These are phyloP conservation scores for Centropyge bicolor DNA, from an alignment of 2,797 vertebrate genomes.

Conservation along the genomic window DNA sequence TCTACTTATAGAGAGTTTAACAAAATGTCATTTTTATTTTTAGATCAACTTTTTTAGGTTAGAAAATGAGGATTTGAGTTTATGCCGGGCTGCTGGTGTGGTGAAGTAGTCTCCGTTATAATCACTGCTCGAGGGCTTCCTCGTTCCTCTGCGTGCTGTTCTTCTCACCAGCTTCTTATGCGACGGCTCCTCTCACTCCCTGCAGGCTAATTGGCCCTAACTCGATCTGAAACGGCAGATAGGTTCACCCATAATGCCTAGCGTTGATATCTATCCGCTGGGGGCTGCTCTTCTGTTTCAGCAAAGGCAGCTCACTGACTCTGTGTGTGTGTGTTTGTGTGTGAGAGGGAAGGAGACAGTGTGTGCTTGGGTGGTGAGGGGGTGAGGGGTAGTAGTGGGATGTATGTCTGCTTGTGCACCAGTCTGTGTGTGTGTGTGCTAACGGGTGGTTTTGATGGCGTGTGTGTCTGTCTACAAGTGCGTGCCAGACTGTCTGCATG, in stretches of 20 bases:
- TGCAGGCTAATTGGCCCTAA: conserved; percentile 65
- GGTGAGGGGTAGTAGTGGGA: conserved; percentile 2
- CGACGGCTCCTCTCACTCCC: conserved; percentile 47
- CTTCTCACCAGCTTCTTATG: conserved; percentile 33
- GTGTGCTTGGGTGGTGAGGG: conserved; percentile 23
- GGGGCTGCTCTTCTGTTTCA: conserved; percentile 55
- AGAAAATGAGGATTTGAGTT: conserved; percentile 5
- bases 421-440: background rate
- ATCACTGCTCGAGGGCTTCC: conserved; percentile 33
- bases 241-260: conserved; percentile 66
- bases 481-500: conserved; percentile 63
- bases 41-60: background rate
- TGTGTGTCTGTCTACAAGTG: conserved; percentile 47
- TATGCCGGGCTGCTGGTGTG: background rate
- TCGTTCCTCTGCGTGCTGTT: conserved; percentile 22
- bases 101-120: conserved; percentile 18
- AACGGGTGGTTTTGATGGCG: background rate
- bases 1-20: background rate
- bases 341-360: background rate
- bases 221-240: conserved; percentile 60
- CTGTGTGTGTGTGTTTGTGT: conserved; percentile 10
- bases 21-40: background rate
- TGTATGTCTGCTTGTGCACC: conserved; percentile 26
- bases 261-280: conserved; percentile 55
- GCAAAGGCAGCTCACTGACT: conserved; percentile 31